Evolutionary conservation across 2,888 invertebrate genomes (phyloP).

Genomic region (Sphaeridia pumilis): DNA sequence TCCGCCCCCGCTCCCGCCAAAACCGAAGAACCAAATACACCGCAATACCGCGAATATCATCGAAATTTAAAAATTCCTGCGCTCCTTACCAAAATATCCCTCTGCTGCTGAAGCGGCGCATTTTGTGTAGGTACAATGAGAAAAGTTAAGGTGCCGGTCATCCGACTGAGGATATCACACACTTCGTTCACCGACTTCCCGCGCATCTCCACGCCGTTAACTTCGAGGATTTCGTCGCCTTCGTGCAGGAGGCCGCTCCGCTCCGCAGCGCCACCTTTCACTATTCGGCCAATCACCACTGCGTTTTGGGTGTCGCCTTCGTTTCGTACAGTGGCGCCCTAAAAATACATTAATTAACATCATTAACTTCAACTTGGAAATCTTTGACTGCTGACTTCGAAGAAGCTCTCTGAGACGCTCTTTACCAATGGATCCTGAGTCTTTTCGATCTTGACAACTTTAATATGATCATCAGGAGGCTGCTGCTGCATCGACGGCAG

Average conservation of each 20-base stretch:
- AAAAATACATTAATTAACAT: neutral
- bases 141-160: conserved; percentile 43
- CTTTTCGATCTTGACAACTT: conserved; percentile 92
- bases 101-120: conserved; percentile 40
- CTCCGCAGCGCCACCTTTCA: conserved; percentile 92
- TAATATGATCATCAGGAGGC: conserved; percentile 54
- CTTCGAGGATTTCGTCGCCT: conserved; percentile 92
- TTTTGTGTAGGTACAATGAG: conserved; percentile 64
- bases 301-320: conserved; percentile 95
- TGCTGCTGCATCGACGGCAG: conserved; percentile 15
- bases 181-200: conserved; percentile 97
- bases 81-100: conserved; percentile 38
- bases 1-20: too few species aligned
- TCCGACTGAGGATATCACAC: conserved; percentile 83
- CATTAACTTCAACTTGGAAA: too few species aligned
- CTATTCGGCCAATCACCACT: conserved; percentile 90
- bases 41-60: too few species aligned
- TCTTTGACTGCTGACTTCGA: neutral
- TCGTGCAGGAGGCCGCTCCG: conserved; percentile 89
- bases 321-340: conserved; percentile 60
- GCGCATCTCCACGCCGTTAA: conserved; percentile 89
- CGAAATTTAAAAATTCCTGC: too few species aligned
- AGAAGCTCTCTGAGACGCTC: conserved; percentile 2
- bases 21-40: too few species aligned
- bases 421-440: conserved; percentile 72